Evolutionary conservation across 2,113 vertebrate species (phyloP), one percentile per base, ranked within the genome.

Genomic region (Rhea pennata): DNA sequence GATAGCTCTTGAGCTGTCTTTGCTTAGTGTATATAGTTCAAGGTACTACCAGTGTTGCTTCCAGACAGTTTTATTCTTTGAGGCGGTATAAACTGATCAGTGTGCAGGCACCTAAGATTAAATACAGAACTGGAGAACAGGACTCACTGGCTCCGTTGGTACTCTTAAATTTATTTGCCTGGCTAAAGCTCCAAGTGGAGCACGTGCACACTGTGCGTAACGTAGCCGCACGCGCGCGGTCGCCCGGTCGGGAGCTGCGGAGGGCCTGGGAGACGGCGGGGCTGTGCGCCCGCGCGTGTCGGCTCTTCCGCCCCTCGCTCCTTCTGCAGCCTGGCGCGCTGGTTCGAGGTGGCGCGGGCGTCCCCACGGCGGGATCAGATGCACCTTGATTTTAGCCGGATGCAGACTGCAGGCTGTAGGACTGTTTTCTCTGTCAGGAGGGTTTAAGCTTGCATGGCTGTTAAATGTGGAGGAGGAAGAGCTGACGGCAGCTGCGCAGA

Each of bases 141-240:
- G 22, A 24, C 23, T 70, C 7, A 44, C 26, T 5, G 27, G 27
- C 51, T 88, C 12, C 24, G 3, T 80, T 80, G 59, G 10, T 93
- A 5, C 71, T 88, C 70, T 76, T 78, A 21, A 19, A 6, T 77
- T 67, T 84, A 6, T 72, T 81, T 88, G 5, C 12, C 21, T 64
- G 50, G n/a, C 33, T 22, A 54, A 78, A 74, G 70, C 61, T 73
- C 44, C 56, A 54, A 39, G 62, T 12, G 27, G 48, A 77, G 6
- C 61, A 13, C 65, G 5, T 59, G 15, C 50, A 20, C 17, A 19
- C 17, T 29, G 16, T 59, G 19, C 20, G 17, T 59, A 56, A 56
- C 14, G 7, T 73, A 77, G 65, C 39, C 14, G 3, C 4, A 8
- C 3, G 27, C 4, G 20, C 8, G 0, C 54, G 53, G 75, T 21